Conservation (phyloP, 2,888 invertebrate genomes). For the Oeneis ivallda region DNA sequence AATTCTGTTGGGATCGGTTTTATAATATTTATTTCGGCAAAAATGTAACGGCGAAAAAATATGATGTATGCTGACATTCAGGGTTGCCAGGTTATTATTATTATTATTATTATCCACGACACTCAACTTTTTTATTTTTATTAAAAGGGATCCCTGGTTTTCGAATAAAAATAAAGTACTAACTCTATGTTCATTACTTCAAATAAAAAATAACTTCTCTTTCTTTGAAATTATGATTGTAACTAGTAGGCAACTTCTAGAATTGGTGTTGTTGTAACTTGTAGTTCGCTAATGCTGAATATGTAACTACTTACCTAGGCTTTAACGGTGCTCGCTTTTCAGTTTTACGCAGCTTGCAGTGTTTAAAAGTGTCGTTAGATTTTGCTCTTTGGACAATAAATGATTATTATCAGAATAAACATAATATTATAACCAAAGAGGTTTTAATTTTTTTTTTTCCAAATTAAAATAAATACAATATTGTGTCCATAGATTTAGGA, state of each 20-base stretch:
- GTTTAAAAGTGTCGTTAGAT: conserved; percentile 5
- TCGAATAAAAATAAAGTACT: too few relatives aligned
- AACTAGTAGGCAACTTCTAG: background rate
- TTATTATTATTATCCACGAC: too few relatives aligned
- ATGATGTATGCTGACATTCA: too few relatives aligned
- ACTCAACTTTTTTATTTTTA: too few relatives aligned
- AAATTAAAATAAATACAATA: too few relatives aligned
- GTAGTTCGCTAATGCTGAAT: conserved; percentile 10
- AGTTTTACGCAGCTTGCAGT: background rate
- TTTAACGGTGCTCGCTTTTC: background rate
- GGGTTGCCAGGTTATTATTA: too few relatives aligned
- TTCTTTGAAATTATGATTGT: conserved; percentile 6
- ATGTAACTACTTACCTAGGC: conserved; percentile 4
- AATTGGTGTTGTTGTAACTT: conserved; percentile 10
- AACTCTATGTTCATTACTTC: background rate
- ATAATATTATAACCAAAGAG: background rate
- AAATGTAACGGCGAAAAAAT: too few relatives aligned
- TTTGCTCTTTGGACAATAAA: background rate
- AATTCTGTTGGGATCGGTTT: too few relatives aligned
- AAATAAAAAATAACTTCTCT: conserved; percentile 11
- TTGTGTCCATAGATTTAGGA: too few relatives aligned
- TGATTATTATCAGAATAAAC: background rate
- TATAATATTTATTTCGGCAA: too few relatives aligned
- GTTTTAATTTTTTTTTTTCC: background rate
- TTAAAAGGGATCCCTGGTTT: too few relatives aligned